Conservation (phyloP, 2,113 vertebrate species). For the Nestor notabilis region DNA sequence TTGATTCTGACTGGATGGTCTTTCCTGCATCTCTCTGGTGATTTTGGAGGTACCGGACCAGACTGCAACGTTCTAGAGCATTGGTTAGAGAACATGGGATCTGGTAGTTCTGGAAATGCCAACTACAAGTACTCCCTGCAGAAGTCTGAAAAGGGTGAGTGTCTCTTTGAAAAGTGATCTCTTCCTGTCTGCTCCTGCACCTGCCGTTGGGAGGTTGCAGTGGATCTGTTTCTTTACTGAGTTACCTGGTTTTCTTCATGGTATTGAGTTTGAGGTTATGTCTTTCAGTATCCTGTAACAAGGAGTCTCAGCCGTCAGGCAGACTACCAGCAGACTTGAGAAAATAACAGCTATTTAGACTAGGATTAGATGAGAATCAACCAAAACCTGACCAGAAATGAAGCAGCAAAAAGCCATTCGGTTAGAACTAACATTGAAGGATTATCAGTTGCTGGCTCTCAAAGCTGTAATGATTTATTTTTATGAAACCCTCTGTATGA, state of each 20-base stretch:
- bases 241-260: background rate
- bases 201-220: background rate
- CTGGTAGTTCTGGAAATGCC: slow-evolving; percentile 47
- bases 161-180: background rate
- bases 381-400: background rate
- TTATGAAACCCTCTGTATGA: background rate
- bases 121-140: slow-evolving; percentile 55
- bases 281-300: background rate
- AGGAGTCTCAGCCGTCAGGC: background rate
- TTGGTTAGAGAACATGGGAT: slow-evolving; percentile 60
- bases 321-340: background rate
- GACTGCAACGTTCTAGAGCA: background rate
- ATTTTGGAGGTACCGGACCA: background rate
- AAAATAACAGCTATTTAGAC: background rate
- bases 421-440: background rate
- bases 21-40: background rate
- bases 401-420: background rate
- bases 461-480: background rate
- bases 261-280: background rate
- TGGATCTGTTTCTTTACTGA: background rate
- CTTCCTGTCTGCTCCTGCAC: background rate
- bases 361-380: background rate
- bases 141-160: slow-evolving; percentile 73
- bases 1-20: background rate
- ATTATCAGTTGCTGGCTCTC: background rate